A percentile compares a stretch with the other conserved stretches of the same genome.
Conservation (phyloP, 2,888 invertebrate genomes). For the Esperia sulphurella region DNA sequence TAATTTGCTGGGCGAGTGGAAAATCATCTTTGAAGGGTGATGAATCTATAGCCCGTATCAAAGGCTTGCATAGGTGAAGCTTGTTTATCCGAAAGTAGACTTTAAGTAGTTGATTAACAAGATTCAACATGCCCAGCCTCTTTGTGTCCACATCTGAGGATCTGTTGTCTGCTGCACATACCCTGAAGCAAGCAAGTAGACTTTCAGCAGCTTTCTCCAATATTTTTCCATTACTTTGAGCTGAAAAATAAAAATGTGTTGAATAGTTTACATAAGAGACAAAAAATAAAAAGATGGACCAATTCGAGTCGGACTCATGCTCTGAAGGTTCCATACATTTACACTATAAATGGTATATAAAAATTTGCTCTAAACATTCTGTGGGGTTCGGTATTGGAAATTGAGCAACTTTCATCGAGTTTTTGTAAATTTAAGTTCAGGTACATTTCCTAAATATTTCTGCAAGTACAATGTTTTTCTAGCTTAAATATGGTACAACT, state of each 20-base stretch:
- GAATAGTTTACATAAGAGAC: too few species aligned
- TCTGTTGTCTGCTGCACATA: slow-evolving; percentile 96
- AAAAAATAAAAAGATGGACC: too few species aligned
- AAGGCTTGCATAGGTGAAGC: slow-evolving; percentile 93
- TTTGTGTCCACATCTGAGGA: slow-evolving; percentile 95
- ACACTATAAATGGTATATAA: too few species aligned
- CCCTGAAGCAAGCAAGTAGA: slow-evolving; percentile 94
- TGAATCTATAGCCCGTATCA: slow-evolving; percentile 97
- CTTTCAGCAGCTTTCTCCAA: slow-evolving; percentile 96
- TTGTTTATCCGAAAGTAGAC: slow-evolving; percentile 95
- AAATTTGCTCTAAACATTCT: too few species aligned
- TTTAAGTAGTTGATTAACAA: slow-evolving; percentile 98
- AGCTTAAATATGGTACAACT: too few species aligned
- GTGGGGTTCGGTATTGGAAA: too few species aligned
- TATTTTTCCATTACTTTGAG: slow-evolving; percentile 81
- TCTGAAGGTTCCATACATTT: too few species aligned
- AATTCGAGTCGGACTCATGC: too few species aligned
- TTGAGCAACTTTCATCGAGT: too few species aligned
- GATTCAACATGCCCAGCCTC: slow-evolving; percentile 95
- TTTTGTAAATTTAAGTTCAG: too few species aligned
- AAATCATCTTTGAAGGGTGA: slow-evolving; percentile 94
- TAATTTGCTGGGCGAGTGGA: slow-evolving; percentile 94
- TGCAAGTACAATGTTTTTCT: too few species aligned
- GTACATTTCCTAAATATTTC: too few species aligned
- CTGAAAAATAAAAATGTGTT: slow-evolving; percentile 39